These are phyloP conservation scores for Chelmon rostratus DNA, from an alignment of 2,797 vertebrate genomes.

Conservation along the genomic window DNA sequence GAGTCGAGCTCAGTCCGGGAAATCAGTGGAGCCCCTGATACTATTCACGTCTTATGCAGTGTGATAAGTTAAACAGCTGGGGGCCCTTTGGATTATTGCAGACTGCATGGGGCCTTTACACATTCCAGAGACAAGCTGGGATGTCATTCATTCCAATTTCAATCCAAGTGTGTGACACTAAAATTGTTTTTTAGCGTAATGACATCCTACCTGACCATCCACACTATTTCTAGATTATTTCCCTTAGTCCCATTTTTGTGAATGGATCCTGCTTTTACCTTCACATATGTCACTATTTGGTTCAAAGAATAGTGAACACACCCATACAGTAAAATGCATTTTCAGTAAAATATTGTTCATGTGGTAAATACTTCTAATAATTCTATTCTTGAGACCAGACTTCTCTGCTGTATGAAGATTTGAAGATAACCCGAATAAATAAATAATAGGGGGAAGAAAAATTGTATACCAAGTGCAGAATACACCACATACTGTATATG, in stretches of 20 bases:
- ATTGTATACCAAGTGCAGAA: no score
- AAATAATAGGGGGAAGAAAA: not conserved
- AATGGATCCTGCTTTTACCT: not conserved
- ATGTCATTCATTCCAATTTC: slow-evolving; percentile 18
- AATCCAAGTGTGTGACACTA: not conserved
- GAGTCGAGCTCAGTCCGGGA: slow-evolving; percentile 5
- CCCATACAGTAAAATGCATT: not conserved
- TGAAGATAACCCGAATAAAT: not conserved
- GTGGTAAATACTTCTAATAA: not conserved
- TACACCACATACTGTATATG: no score
- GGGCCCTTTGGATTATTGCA: slow-evolving; percentile 16
- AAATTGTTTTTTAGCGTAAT: not conserved
- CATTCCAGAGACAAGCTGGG: not conserved
- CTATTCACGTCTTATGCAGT: slow-evolving; percentile 23
- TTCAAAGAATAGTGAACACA: not conserved
- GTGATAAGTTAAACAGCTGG: slow-evolving; percentile 28
- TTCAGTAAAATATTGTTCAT: not conserved
- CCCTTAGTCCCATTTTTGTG: not conserved
- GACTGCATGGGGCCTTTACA: not conserved
- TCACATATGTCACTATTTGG: not conserved
- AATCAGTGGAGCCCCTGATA: slow-evolving; percentile 23
- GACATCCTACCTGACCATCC: not conserved
- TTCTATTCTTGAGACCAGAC: not conserved
- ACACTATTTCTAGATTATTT: not conserved
- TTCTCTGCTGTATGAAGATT: not conserved